Conservation (phyloP, 2,797 vertebrate species). For the Antennarius maculatus region DNA sequence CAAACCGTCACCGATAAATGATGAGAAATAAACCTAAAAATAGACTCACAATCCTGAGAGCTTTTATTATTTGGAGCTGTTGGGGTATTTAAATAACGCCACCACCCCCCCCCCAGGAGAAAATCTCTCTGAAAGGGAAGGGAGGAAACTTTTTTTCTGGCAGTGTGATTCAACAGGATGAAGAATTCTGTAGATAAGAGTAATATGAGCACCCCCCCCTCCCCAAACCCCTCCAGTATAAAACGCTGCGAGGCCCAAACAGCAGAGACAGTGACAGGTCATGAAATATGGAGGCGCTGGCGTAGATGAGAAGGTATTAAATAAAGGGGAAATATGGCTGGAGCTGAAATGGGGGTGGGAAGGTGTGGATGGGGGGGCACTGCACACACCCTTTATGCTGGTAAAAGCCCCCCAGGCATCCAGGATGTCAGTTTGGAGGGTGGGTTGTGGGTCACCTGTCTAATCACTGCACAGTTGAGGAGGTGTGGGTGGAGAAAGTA, state of each 20-base stretch:
- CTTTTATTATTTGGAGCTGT: not conserved
- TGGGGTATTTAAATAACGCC: slow-evolving; percentile 14
- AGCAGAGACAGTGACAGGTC: slow-evolving; percentile 3
- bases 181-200: slow-evolving; percentile 20
- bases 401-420: not conserved
- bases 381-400: not conserved
- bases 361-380: not conserved
- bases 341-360: not conserved
- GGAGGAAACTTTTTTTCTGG: slow-evolving; percentile 2
- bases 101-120: not conserved
- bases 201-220: slow-evolving; percentile 15
- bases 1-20: no score
- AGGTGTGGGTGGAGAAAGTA: no score
- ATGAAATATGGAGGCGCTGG: slow-evolving; percentile 22
- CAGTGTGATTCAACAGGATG: not conserved
- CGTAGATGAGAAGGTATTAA: not conserved
- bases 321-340: not conserved
- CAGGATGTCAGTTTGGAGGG: no score
- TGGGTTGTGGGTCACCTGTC: no score
- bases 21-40: no score
- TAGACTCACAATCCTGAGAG: no score
- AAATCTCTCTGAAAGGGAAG: not conserved
- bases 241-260: slow-evolving; percentile 9
- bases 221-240: not conserved
- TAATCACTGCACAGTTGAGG: no score